These are phyloP conservation scores for Cardiocondyla obscurior DNA, from an alignment of 1,140 invertebrate genomes.

Conservation along the genomic window DNA sequence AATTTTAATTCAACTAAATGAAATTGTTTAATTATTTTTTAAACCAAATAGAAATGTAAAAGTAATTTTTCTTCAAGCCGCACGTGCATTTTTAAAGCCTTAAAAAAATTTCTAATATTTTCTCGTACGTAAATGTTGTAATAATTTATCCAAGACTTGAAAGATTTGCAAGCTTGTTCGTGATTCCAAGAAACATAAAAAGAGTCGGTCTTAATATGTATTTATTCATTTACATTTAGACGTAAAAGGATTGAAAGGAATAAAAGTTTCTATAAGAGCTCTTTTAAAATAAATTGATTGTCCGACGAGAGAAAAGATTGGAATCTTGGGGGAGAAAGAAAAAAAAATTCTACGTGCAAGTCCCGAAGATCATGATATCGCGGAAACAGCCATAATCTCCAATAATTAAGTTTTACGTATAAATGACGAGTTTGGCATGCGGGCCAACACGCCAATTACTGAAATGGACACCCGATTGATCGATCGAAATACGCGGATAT, in stretches of 20 bases:
- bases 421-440: constrained; percentile 25
- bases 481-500: constrained; percentile 54
- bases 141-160: not conserved
- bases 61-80: not conserved
- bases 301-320: not conserved
- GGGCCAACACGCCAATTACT: constrained; percentile 51
- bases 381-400: constrained; percentile 15
- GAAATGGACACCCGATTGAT: constrained; percentile 38
- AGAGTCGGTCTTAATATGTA: constrained; percentile 9
- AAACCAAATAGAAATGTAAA: not conserved
- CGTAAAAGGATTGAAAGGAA: constrained; percentile 7
- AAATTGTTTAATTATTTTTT: not conserved
- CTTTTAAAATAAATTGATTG: not conserved
- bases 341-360: not conserved
- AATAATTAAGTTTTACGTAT: constrained; percentile 31
- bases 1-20: not conserved
- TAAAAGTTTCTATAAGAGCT: not conserved
- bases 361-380: not conserved
- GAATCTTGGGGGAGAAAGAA: not conserved
- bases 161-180: not conserved
- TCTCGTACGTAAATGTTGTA: not conserved
- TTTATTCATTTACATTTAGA: constrained; percentile 27
- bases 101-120: not conserved
- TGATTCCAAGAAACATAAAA: not conserved
- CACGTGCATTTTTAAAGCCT: not conserved